A percentile compares a stretch with the other conserved stretches of the same genome.
Evolutionary conservation across 2,113 vertebrate species (phyloP).

Genomic region (Istiophorus platypterus): DNA sequence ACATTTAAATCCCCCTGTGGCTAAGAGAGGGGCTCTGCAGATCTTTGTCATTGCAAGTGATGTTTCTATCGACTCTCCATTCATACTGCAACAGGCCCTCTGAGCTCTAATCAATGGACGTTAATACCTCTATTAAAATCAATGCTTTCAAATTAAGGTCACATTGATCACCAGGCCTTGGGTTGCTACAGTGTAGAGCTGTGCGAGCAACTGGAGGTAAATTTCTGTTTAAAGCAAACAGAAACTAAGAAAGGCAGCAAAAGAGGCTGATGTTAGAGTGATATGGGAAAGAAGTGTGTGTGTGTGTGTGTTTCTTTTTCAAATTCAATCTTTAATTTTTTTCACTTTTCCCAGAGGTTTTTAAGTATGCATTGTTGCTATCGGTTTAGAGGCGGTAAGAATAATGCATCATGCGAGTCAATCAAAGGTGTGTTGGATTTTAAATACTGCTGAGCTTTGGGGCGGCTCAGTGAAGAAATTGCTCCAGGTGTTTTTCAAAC

Average conservation of each 20-base stretch:
- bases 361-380: conserved; percentile 50
- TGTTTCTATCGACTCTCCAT: conserved; percentile 76
- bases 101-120: conserved; percentile 75
- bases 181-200: conserved; percentile 50
- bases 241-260: not conserved
- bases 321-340: conserved; percentile 55
- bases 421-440: conserved; percentile 66
- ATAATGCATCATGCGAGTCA: conserved; percentile 53
- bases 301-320: conserved; percentile 11
- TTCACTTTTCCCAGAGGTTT: conserved; percentile 59
- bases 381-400: conserved; percentile 27
- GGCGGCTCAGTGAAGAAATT: conserved; percentile 36
- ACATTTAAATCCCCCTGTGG: conserved; percentile 66
- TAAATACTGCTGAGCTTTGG: conserved; percentile 69
- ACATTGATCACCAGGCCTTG: conserved; percentile 77
- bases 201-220: conserved; percentile 24
- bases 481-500: conserved; percentile 51
- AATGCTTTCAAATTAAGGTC: conserved; percentile 77
- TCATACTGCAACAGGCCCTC: conserved; percentile 61
- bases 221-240: conserved; percentile 41
- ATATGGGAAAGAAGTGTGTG: not conserved
- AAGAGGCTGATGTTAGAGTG: conserved; percentile 17
- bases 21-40: conserved; percentile 46
- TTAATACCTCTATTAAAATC: conserved; percentile 84
- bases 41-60: conserved; percentile 69